Conservation (phyloP, 2,113 vertebrate genomes). For the Cryptomyrus ogoouensis region DNA sequence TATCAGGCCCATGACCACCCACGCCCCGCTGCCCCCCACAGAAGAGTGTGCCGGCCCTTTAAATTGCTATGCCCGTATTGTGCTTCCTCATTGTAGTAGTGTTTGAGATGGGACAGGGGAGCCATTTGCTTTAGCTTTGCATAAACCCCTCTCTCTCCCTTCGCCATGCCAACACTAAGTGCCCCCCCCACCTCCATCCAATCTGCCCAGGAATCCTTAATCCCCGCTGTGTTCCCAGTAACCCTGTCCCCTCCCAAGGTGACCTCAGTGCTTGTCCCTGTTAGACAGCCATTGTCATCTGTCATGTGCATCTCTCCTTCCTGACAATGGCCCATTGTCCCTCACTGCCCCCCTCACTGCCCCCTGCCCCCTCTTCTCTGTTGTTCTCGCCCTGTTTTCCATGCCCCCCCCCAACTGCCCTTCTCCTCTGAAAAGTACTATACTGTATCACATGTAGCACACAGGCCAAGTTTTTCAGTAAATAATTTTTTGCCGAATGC, state of each 20-base stretch:
- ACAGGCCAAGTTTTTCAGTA: neutral
- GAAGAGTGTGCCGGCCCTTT: neutral
- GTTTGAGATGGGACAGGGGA: constrained; percentile 48
- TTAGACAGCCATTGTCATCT: constrained; percentile 49
- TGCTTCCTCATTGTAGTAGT: constrained; percentile 47
- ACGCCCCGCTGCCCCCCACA: neutral
- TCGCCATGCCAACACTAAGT: constrained; percentile 57
- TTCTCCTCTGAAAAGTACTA: neutral
- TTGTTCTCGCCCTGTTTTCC: constrained; percentile 22
- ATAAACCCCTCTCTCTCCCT: constrained; percentile 59
- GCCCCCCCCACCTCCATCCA: constrained; percentile 26
- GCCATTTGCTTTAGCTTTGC: constrained; percentile 65
- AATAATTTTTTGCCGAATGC: no score
- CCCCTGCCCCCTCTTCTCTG: neutral
- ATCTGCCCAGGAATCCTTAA: constrained; percentile 62
- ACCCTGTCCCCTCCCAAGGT: constrained; percentile 46
- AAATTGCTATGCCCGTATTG: constrained; percentile 23
- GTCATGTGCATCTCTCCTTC: constrained; percentile 39
- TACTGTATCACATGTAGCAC: neutral
- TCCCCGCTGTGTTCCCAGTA: constrained; percentile 45
- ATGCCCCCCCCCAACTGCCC: neutral
- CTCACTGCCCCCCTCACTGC: no score
- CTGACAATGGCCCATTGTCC: constrained; percentile 36
- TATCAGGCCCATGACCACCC: neutral
- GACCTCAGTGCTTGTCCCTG: constrained; percentile 54